Conservation (phyloP, 2,113 vertebrate species). For the Sphyrna mokarran region DNA sequence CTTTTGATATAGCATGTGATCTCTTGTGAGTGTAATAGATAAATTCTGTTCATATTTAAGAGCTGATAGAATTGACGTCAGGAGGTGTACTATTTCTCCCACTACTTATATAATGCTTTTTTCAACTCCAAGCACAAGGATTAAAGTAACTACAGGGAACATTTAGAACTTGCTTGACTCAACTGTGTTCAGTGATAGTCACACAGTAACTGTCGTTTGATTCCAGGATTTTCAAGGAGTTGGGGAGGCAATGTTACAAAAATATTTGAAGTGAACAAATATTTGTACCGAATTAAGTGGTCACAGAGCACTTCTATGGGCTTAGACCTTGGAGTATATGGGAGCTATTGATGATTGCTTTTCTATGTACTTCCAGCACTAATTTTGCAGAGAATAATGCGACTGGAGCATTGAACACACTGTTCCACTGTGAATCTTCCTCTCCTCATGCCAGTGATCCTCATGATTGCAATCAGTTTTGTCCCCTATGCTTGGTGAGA, state of each 20-base stretch:
- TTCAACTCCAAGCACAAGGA: no score
- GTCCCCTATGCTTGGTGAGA: no score
- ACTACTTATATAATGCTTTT: not conserved
- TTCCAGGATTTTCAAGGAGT: not conserved
- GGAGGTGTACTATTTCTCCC: not conserved
- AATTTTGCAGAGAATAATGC: no score
- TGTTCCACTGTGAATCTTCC: no score
- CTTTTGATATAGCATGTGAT: not conserved
- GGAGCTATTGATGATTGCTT: not conserved
- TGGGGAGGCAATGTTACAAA: not conserved
- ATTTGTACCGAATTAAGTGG: not conserved
- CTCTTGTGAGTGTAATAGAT: not conserved
- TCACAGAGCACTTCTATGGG: not conserved
- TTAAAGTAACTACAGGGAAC: not conserved
- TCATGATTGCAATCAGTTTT: no score
- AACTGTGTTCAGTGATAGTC: not conserved
- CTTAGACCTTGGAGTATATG: not conserved
- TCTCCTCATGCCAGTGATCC: no score
- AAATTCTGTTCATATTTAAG: not conserved
- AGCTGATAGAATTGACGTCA: not conserved
- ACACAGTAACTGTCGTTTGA: not conserved
- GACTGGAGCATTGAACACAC: no score
- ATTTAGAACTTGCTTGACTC: not conserved
- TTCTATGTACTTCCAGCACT: no score
- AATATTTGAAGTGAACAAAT: not conserved